Conservation (phyloP, 2,888 invertebrate species). For the Dorcus parallelipipedus region DNA sequence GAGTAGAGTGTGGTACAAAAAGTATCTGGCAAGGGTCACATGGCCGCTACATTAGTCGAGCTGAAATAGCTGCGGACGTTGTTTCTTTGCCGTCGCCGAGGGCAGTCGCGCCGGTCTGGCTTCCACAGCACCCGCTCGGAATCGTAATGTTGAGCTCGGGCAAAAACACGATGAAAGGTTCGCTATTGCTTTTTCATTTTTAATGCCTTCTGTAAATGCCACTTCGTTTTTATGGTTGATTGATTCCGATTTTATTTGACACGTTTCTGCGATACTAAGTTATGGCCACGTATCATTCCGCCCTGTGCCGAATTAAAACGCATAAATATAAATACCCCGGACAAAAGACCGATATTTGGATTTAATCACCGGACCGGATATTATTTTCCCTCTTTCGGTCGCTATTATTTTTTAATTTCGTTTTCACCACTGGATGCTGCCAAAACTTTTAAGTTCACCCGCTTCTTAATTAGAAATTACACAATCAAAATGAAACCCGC, state of each 20-base stretch:
- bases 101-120: constrained; percentile 41
- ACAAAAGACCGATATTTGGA: not conserved
- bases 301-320: constrained; percentile 1
- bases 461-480: too few species aligned
- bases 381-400: too few species aligned
- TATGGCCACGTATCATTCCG: constrained; percentile 2
- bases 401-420: too few species aligned
- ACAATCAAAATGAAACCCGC: too few species aligned
- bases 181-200: constrained; percentile 32
- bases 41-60: constrained; percentile 38
- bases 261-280: constrained; percentile 2
- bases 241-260: constrained; percentile 22
- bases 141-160: constrained; percentile 33
- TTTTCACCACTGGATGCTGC: too few species aligned
- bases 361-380: not conserved
- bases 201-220: constrained; percentile 22
- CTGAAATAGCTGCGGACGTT: constrained; percentile 39
- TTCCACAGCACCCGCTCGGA: constrained; percentile 37
- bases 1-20: constrained; percentile 33
- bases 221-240: constrained; percentile 20
- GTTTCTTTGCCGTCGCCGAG: constrained; percentile 41
- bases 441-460: too few species aligned
- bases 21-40: constrained; percentile 41
- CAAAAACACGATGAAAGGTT: constrained; percentile 38
- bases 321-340: not conserved